Conservation (phyloP, 2,113 vertebrate genomes). For the Donacobius atricapilla region DNA sequence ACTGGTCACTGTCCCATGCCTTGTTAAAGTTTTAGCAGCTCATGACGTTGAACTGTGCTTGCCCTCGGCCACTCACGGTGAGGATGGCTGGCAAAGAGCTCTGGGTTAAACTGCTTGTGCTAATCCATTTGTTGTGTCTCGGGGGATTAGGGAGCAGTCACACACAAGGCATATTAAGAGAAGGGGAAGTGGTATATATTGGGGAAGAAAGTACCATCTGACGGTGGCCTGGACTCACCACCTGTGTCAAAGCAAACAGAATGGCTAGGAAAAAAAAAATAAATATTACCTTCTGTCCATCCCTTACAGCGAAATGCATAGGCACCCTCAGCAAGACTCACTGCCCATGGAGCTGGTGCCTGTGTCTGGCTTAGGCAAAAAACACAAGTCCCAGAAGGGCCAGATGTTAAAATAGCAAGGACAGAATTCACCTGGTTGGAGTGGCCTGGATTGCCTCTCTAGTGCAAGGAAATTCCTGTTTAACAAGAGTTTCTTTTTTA, state of each 20-base stretch:
- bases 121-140: not conserved
- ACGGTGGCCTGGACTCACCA: not conserved
- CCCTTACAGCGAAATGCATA: not conserved
- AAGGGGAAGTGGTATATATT: not conserved
- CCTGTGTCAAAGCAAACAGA: not conserved
- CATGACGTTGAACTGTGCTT: not conserved
- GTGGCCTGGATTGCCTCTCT: not conserved
- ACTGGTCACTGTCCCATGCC: not conserved
- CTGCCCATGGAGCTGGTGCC: not conserved
- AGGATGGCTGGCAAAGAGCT: not conserved
- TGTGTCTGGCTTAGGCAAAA: not conserved
- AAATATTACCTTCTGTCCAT: not conserved
- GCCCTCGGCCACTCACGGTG: not conserved
- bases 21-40: not conserved
- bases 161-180: not conserved
- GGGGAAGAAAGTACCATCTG: not conserved
- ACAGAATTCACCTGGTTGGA: not conserved
- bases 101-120: not conserved
- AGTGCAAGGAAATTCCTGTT: not conserved
- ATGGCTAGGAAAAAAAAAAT: not conserved
- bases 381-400: fast-evolving
- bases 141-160: not conserved
- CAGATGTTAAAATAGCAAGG: not conserved
- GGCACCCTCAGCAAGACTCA: not conserved
- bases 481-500: not conserved